Evolutionary conservation across 2,113 vertebrate genomes (phyloP).

Genomic region (Chaetodon trifascialis): DNA sequence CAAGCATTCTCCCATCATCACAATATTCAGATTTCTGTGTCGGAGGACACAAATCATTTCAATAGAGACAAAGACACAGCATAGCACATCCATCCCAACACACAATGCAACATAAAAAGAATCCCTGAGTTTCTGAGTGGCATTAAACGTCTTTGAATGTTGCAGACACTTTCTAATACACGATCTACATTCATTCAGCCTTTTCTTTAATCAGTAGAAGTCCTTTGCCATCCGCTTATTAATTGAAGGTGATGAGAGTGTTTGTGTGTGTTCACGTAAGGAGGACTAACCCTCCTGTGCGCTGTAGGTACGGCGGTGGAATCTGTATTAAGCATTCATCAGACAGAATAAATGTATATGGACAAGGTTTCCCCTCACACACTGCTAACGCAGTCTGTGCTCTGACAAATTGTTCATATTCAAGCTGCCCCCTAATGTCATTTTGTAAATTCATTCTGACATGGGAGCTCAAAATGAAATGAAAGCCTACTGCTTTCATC

Average conservation of each 20-base stretch:
- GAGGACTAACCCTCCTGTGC: background rate
- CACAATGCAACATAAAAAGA: background rate
- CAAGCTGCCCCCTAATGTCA: constrained; percentile 56
- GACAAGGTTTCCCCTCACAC: constrained; percentile 56
- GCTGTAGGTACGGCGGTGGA: constrained; percentile 17
- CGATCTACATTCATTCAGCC: background rate
- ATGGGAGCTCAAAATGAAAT: constrained; percentile 69
- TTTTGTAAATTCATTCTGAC: constrained; percentile 72
- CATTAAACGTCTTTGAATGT: background rate
- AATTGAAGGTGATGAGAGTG: constrained; percentile 5
- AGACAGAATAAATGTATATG: constrained; percentile 68
- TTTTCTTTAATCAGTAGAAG: background rate
- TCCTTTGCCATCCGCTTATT: background rate
- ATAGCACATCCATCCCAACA: background rate
- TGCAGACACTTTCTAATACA: background rate
- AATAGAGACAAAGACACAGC: background rate
- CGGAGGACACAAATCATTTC: background rate
- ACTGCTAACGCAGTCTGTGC: constrained; percentile 58
- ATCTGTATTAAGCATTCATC: constrained; percentile 58
- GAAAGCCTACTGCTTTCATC: constrained; percentile 70
- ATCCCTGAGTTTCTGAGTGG: too few species aligned
- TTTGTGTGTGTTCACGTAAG: constrained; percentile 1
- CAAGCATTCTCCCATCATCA: background rate
- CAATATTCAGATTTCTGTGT: background rate
- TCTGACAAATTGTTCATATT: constrained; percentile 71